These are phyloP conservation scores for Bombus affinis DNA, from an alignment of 1,140 invertebrate species.

Conservation along the genomic window DNA sequence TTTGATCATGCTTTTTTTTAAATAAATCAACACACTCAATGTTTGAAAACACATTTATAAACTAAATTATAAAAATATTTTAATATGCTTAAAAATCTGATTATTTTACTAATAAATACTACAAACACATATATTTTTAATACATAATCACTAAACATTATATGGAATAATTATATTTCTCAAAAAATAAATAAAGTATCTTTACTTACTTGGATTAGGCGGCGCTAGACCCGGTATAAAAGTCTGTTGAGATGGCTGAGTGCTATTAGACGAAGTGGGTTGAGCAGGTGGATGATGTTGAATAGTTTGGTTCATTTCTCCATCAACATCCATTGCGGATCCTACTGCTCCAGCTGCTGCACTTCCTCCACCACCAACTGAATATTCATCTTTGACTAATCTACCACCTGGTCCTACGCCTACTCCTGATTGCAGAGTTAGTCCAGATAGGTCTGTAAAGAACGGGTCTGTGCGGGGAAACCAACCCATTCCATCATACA, in stretches of 20 bases:
- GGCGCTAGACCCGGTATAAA: constrained; percentile 77
- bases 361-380: constrained; percentile 84
- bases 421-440: constrained; percentile 89
- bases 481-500: constrained; percentile 81
- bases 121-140: not conserved
- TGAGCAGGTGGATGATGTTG: constrained; percentile 91
- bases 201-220: constrained; percentile 74
- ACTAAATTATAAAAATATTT: constrained; percentile 4
- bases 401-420: constrained; percentile 83
- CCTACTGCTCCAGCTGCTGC: constrained; percentile 75
- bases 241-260: constrained; percentile 76
- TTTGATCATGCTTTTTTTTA: constrained; percentile 12
- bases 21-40: constrained; percentile 24
- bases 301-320: constrained; percentile 87
- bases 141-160: not conserved
- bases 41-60: constrained; percentile 7
- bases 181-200: not conserved
- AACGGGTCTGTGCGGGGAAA: constrained; percentile 82
- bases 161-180: not conserved
- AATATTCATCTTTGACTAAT: constrained; percentile 90
- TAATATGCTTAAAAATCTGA: not conserved
- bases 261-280: constrained; percentile 72
- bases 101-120: not conserved
- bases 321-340: constrained; percentile 89
- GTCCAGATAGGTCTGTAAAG: constrained; percentile 91